Evolutionary conservation across 2,888 invertebrate genomes (phyloP), one percentile per base, ranked within the genome.

Genomic region (Cryptus armator): DNA sequence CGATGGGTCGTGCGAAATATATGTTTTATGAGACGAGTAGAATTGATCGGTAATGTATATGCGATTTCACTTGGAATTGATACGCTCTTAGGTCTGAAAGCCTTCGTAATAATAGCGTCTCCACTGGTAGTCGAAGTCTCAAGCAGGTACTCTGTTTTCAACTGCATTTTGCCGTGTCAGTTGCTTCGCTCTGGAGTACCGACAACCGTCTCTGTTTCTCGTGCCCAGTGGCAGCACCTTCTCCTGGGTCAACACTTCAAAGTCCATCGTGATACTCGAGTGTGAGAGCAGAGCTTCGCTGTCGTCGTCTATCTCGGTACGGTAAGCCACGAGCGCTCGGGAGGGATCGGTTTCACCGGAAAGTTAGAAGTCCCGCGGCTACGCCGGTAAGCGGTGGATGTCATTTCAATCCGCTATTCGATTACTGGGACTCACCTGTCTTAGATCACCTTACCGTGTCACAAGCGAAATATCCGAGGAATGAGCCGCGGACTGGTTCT

Each of bases 401-500:
- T 91, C 90, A 91, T 91, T 91, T 91, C 91, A 91, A 90, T 90
- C 91, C 90, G 86, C 89, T 91, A 91, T 91, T 90, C 89, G 90
- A 90, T 91, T 91, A 91, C 91, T 71, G 72, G 66, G 75, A 67
- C 78, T 79, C 71, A 76, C 71, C 48, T 53, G 77, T 64, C 67
- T 68, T 53, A 62, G 51, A 62, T 80, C 80, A 76, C 67, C 53
- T 80, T 85, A 83, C 64, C 48, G 64, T 74, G 44, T 44, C 16
- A 51, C 71, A 66, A 76, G 82, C 75, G 29, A 79, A 75, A 80
- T 76, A 62, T 68, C 62, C 44, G 6, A 70, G 70, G 51, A 76
- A 82, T 67, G 43, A 80, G n/a, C 62, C 10, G 48, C 14, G 53
- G 53, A 81, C 53, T 32, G 24, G 29, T 44, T 59, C 59, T 43